Evolutionary conservation across 2,113 vertebrate genomes (phyloP).

Genomic region (Lagopus muta): DNA sequence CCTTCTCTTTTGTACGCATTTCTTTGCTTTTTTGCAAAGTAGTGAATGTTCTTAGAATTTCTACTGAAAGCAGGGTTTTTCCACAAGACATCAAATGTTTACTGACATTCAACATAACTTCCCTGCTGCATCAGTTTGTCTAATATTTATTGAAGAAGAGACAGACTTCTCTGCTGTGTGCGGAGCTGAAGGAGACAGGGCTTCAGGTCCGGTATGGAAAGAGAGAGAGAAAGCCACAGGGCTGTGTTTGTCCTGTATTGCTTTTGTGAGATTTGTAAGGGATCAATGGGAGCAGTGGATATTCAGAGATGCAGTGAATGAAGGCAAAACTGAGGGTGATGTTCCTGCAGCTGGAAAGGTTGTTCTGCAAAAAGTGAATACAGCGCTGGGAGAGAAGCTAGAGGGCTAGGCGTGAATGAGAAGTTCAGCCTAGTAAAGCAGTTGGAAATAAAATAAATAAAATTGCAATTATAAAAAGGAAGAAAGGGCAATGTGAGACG

Average conservation of each 20-base stretch:
- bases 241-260: background rate
- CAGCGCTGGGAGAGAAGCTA: background rate
- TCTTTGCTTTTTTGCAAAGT: background rate
- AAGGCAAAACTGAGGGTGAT: background rate
- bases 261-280: background rate
- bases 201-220: background rate
- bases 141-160: background rate
- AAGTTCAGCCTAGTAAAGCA: background rate
- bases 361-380: background rate
- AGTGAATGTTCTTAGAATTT: background rate
- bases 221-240: background rate
- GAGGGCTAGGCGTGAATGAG: background rate
- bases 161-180: background rate
- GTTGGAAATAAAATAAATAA: background rate
- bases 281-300: background rate
- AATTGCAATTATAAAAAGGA: background rate
- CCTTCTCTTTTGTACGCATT: background rate
- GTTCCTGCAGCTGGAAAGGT: rapidly evolving
- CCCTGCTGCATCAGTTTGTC: background rate
- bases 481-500: background rate
- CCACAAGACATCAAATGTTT: background rate
- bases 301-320: background rate
- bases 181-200: background rate
- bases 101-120: background rate
- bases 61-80: background rate